phyloP scores from a whole-genome alignment of 2,888 invertebrate species.

The Eristalis intricaria region DNA sequence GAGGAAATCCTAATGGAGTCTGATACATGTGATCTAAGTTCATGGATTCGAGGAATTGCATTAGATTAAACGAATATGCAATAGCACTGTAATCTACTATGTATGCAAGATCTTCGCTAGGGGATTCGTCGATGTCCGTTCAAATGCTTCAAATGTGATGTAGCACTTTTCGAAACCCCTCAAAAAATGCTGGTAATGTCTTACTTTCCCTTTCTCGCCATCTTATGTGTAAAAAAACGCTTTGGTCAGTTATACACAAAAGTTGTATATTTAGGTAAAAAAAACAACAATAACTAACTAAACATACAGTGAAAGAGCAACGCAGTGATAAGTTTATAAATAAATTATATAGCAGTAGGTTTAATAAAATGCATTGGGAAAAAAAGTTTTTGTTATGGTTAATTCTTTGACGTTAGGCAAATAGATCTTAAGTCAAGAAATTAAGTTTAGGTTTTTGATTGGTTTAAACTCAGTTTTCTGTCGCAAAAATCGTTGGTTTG shows the following conservation, averaged over 20 bases:
- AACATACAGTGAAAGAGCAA: slow-evolving; percentile 53
- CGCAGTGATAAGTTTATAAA: slow-evolving; percentile 68
- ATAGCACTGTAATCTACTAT: slow-evolving; percentile 2
- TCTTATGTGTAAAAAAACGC: slow-evolving; percentile 27
- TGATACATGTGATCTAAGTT: slow-evolving; percentile 90
- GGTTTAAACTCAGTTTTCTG: too few species aligned
- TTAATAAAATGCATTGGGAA: too few species aligned
- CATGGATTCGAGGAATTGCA: slow-evolving; percentile 94
- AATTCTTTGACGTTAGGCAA: too few species aligned
- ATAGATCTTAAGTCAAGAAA: too few species aligned
- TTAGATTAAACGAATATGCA: slow-evolving; percentile 83
- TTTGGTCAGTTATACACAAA: too few species aligned
- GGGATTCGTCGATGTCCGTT: neutral
- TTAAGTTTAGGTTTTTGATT: too few species aligned
- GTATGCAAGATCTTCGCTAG: too few species aligned
- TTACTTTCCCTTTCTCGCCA: slow-evolving; percentile 9
- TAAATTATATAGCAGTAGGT: slow-evolving; percentile 31
- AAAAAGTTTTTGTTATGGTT: too few species aligned
- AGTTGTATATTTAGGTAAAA: slow-evolving; percentile 9
- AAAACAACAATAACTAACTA: neutral
- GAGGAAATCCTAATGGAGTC: slow-evolving; percentile 87
- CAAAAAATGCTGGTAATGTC: neutral
- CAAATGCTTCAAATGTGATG: neutral
- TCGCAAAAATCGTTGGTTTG: too few species aligned
- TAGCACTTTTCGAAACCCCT: neutral